phyloP scores from a whole-genome alignment of 2,113 vertebrate species.

The Centropus bengalensis region DNA sequence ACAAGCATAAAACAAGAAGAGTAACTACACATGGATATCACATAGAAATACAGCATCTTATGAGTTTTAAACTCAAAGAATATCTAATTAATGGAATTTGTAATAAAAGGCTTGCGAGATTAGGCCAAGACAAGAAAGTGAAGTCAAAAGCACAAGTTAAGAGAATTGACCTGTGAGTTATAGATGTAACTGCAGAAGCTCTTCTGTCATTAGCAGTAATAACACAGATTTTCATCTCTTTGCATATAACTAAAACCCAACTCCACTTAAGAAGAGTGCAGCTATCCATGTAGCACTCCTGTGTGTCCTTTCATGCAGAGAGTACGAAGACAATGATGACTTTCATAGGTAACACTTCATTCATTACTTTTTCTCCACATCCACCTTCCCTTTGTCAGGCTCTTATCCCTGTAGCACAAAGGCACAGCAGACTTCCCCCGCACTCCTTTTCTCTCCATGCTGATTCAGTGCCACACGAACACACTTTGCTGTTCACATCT shows the following conservation, averaged over 20 bases:
- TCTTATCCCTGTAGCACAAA: background rate
- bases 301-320: background rate
- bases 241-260: background rate
- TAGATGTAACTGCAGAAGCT: rapidly evolving
- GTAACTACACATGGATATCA: background rate
- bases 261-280: background rate
- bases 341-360: background rate
- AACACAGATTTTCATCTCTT: background rate
- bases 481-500: constrained; percentile 48
- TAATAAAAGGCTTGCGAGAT: background rate
- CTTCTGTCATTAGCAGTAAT: background rate
- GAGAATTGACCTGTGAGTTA: background rate
- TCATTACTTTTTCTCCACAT: background rate
- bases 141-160: background rate
- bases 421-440: background rate
- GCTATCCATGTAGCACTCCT: background rate
- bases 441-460: background rate
- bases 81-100: background rate
- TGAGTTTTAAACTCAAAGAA: background rate
- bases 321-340: background rate
- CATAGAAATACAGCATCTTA: background rate
- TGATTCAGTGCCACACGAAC: background rate
- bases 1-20: no score
- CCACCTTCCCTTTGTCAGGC: background rate
- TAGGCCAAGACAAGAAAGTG: background rate